Evolutionary conservation across 2,797 vertebrate species (phyloP).

Genomic region (Chrysocyon brachyurus): DNA sequence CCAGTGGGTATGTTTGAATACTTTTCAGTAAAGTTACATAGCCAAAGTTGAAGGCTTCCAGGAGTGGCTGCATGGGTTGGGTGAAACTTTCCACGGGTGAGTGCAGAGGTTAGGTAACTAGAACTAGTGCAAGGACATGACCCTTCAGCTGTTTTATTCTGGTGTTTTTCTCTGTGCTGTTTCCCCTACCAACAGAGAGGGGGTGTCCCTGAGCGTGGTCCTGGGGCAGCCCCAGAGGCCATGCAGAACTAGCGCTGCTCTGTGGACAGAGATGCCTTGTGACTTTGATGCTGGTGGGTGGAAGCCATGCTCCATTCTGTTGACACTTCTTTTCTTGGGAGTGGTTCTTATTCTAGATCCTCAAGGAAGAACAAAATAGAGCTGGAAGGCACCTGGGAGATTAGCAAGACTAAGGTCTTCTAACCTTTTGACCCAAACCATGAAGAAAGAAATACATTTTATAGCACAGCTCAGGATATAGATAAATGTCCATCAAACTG

Average conservation of each 20-base stretch:
- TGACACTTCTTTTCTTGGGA: background rate
- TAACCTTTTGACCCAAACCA: background rate
- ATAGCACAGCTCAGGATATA: background rate
- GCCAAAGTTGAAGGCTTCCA: background rate
- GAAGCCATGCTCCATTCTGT: background rate
- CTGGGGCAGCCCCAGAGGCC: background rate
- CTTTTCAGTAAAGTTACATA: background rate
- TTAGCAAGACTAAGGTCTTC: background rate
- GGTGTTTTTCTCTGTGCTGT: background rate
- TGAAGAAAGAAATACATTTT: conserved; percentile 18
- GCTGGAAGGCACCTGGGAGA: background rate
- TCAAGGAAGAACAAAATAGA: background rate
- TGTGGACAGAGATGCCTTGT: background rate
- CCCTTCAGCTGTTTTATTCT: background rate
- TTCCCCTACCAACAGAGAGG: background rate
- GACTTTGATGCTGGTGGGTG: background rate
- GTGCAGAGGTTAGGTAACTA: background rate
- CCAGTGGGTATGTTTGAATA: background rate
- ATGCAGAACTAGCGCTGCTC: accelerated
- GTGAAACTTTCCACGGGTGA: background rate
- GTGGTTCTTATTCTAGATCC: background rate
- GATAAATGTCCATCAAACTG: background rate
- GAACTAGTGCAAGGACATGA: background rate
- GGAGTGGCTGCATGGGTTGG: background rate
- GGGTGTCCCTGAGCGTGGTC: background rate